Evolutionary conservation across 2,888 invertebrate genomes (phyloP).

Genomic region (Timema podura): DNA sequence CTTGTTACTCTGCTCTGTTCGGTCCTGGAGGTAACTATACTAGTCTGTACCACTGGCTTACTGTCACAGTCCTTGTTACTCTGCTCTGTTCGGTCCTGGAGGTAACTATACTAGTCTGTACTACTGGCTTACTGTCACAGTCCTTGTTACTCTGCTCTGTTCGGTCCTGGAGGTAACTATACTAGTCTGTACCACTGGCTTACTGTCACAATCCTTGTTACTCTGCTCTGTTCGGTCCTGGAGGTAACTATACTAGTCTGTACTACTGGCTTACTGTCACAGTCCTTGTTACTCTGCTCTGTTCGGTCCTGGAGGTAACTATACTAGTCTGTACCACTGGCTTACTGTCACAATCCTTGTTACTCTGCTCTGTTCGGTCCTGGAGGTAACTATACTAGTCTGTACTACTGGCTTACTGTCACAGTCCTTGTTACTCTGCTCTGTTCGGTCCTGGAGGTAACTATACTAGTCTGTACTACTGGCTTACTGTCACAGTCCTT

Average conservation of each 20-base stretch:
- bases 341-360: conserved; percentile 66
- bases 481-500: conserved; percentile 67
- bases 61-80: conserved; percentile 65
- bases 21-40: conserved; percentile 57
- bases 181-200: too few relatives aligned
- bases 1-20: conserved; percentile 63
- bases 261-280: too few relatives aligned
- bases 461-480: too few relatives aligned
- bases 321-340: too few relatives aligned
- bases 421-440: conserved; percentile 63
- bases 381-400: conserved; percentile 48
- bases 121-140: conserved; percentile 67
- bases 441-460: conserved; percentile 60
- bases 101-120: too few relatives aligned
- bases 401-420: too few relatives aligned
- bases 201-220: conserved; percentile 68
- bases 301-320: conserved; percentile 58
- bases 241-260: conserved; percentile 47
- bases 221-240: conserved; percentile 62
- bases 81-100: conserved; percentile 62
- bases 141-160: conserved; percentile 64
- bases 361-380: conserved; percentile 65
- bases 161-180: conserved; percentile 57
- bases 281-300: conserved; percentile 63
- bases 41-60: too few relatives aligned